Base-by-base conservation (phyloP, 1,140 invertebrate species). In the Drosophila guanche region DNA sequence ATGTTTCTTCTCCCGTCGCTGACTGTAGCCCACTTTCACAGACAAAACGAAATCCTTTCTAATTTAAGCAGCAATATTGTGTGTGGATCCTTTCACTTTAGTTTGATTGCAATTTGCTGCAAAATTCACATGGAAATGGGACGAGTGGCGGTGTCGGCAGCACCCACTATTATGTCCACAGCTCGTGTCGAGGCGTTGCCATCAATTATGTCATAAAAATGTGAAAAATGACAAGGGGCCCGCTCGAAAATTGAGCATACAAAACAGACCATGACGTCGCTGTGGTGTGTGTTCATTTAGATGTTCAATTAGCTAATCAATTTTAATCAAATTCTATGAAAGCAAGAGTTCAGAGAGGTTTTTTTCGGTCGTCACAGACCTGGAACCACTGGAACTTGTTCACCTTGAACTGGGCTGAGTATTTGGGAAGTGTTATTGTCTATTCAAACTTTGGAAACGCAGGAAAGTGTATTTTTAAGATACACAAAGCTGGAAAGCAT, bases 251-350 rank as follows among this genome's bases (percentile, higher is more conserved):
- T 52, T 73, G 33, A 42, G 20, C 70, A 56, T 65, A 23, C 59
- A 63, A 37, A 37, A 52, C 53, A 16, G 57, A 45, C 54, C 42
- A 50, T 68, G 59, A 69, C 51, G 66, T 69, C 52, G 33, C 50
- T 70, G 69, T 62, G 41, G 23, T 55, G 40, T 12, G 27, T 37
- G 27, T 37, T 23, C 53, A 57, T 33, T 51, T 51, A 40, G 71
- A 61, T 59, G 43, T 70, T 59, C 40, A 53, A 76, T 76, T 57
- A 76, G 67, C 61, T 76, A 74, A 76, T 76, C 76, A 76, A 76
- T 76, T 76, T 76, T 76, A 76, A 76, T 76, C 73, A 76, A 76
- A 76, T 73, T 73, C 70, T 63, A 71, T 73, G 58, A 56, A 69
- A 62, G 41, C 53, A 73, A 47, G 52, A 48, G 51, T 55, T 23